phyloP scores from a whole-genome alignment of 2,797 vertebrate genomes.

The Poecilia gillii region DNA sequence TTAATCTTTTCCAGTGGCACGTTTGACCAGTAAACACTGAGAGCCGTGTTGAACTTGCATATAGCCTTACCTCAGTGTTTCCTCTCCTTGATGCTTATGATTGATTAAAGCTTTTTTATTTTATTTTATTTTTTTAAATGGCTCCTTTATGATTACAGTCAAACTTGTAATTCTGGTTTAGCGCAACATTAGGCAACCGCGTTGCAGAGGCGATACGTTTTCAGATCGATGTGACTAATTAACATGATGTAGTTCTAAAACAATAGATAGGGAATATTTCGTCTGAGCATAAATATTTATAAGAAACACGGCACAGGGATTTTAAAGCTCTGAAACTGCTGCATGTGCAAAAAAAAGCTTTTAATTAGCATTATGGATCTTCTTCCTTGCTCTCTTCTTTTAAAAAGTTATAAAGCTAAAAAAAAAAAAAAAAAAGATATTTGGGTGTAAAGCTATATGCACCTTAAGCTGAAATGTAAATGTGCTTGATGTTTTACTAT shows the following conservation, averaged over 20 bases:
- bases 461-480: background rate
- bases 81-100: slow-evolving; percentile 48
- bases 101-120: slow-evolving; percentile 51
- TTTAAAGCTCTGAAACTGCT: background rate
- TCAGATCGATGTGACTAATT: background rate
- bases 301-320: background rate
- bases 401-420: background rate
- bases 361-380: background rate
- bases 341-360: background rate
- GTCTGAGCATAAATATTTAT: background rate
- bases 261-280: background rate
- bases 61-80: slow-evolving; percentile 49
- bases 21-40: slow-evolving; percentile 65
- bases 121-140: slow-evolving; percentile 16
- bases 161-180: slow-evolving; percentile 1
- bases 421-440: background rate
- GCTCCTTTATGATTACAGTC: slow-evolving; percentile 22
- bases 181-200: background rate
- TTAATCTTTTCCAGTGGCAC: slow-evolving; percentile 66
- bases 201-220: background rate
- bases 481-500: background rate
- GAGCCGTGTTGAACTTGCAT: slow-evolving; percentile 56
- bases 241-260: background rate
- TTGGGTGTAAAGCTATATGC: background rate
- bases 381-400: background rate